phyloP scores from a whole-genome alignment of 1,140 invertebrate genomes.

The Bombus consobrinus region DNA sequence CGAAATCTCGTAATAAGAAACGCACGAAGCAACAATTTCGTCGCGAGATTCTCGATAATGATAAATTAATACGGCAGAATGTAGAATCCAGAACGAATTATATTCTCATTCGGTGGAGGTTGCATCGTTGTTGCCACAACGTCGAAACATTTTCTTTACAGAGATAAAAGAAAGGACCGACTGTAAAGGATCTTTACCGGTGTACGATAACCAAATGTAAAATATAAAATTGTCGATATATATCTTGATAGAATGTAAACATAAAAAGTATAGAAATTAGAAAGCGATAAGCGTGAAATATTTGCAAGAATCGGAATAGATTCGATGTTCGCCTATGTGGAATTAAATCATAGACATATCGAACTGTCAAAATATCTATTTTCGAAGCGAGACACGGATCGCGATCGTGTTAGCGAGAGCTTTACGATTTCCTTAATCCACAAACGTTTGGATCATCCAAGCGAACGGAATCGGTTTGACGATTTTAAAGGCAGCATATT shows the following conservation, averaged over 20 bases:
- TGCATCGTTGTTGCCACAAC: no score
- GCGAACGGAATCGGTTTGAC: slow-evolving; percentile 23
- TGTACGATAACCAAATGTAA: no score
- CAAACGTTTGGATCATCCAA: neutral
- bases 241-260: neutral
- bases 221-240: no score
- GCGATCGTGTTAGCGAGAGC: neutral
- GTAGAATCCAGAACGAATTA: neutral
- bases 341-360: neutral
- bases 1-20: neutral
- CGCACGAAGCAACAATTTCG: neutral
- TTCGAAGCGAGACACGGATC: neutral
- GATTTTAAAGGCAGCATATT: slow-evolving; percentile 14
- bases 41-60: neutral
- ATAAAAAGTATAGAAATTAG: neutral
- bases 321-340: neutral
- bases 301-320: neutral
- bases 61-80: no score
- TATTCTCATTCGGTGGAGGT: neutral
- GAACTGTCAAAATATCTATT: neutral
- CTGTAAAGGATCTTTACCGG: no score
- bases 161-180: fast-evolving
- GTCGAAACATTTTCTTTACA: neutral
- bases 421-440: neutral
- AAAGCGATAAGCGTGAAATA: neutral